Evolutionary conservation across 2,888 invertebrate species (phyloP).

Genomic region (Caenorhabditis angaria): DNA sequence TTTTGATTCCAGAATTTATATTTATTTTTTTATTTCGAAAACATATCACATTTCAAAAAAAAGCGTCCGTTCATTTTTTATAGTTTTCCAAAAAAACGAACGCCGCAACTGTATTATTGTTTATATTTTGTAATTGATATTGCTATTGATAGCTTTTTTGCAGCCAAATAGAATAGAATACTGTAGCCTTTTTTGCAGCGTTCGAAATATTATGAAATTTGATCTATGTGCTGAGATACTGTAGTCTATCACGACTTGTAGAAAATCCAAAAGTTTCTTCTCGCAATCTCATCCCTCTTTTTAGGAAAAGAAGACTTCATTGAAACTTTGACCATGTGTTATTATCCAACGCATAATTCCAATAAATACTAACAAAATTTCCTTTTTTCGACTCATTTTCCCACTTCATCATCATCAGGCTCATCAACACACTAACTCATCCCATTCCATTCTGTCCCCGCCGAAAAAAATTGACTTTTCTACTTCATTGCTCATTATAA

Average conservation of each 20-base stretch:
- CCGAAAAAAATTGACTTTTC: not conserved
- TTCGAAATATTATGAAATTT: too few relatives aligned
- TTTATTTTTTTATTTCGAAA: slow-evolving; percentile 4
- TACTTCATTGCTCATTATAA: slow-evolving; percentile 4
- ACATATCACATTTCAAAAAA: not conserved
- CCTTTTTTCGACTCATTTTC: not conserved
- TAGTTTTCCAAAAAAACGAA: not conserved
- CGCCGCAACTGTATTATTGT: not conserved
- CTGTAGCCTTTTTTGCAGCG: too few relatives aligned
- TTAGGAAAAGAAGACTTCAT: too few relatives aligned
- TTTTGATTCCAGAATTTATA: not conserved
- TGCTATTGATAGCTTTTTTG: not conserved
- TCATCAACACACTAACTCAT: not conserved
- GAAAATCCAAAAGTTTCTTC: too few relatives aligned
- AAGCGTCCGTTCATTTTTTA: not conserved
- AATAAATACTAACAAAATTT: slow-evolving; percentile 2
- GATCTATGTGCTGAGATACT: too few relatives aligned
- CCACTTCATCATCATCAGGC: slow-evolving; percentile 4
- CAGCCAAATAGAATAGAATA: too few relatives aligned
- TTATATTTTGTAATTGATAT: not conserved
- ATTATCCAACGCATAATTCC: not conserved
- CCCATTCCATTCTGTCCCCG: too few relatives aligned
- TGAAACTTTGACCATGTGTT: not conserved
- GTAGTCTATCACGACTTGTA: too few relatives aligned
- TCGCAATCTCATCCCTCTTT: too few relatives aligned